Evolutionary conservation across 2,113 vertebrate species (phyloP).

Genomic region (Corythaeola cristata): DNA sequence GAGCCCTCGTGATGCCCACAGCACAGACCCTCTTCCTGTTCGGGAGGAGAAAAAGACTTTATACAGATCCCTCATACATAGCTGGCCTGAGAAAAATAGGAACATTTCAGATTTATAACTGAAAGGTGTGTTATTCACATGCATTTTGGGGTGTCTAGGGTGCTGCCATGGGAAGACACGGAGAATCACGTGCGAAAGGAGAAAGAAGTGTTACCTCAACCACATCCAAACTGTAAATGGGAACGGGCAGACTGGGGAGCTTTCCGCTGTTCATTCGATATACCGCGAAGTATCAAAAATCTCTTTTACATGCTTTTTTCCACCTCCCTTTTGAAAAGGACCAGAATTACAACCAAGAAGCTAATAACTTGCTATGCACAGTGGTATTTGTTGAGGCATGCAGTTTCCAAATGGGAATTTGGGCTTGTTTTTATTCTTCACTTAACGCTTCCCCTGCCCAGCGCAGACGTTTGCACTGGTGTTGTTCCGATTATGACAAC

Average conservation of each 20-base stretch:
- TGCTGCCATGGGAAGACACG: not conserved
- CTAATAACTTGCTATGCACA: slow-evolving; percentile 46
- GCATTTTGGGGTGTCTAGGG: not conserved
- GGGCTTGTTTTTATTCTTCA: slow-evolving; percentile 56
- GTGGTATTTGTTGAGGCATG: slow-evolving; percentile 65
- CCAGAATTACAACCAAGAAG: slow-evolving; percentile 52
- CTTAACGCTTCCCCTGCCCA: slow-evolving; percentile 59
- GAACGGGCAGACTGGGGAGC: not conserved
- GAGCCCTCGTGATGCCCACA: not conserved
- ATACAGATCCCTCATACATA: not conserved
- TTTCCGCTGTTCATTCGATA: slow-evolving; percentile 21
- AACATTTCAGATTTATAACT: not conserved
- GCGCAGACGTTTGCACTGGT: not conserved
- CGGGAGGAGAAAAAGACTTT: not conserved
- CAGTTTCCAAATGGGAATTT: slow-evolving; percentile 62
- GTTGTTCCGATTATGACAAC: slow-evolving; percentile 35
- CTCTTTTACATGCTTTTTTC: slow-evolving; percentile 46
- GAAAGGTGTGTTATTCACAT: rapidly evolving
- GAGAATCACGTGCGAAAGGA: not conserved
- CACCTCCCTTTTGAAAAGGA: slow-evolving; percentile 30
- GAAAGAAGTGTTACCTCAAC: not conserved
- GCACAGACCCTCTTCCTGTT: not conserved
- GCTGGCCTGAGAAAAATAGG: not conserved
- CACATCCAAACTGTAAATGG: not conserved
- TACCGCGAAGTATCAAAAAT: slow-evolving; percentile 20